Evolutionary conservation across 2,797 vertebrate genomes (phyloP).

Genomic region (Myiotriccus ornatus): DNA sequence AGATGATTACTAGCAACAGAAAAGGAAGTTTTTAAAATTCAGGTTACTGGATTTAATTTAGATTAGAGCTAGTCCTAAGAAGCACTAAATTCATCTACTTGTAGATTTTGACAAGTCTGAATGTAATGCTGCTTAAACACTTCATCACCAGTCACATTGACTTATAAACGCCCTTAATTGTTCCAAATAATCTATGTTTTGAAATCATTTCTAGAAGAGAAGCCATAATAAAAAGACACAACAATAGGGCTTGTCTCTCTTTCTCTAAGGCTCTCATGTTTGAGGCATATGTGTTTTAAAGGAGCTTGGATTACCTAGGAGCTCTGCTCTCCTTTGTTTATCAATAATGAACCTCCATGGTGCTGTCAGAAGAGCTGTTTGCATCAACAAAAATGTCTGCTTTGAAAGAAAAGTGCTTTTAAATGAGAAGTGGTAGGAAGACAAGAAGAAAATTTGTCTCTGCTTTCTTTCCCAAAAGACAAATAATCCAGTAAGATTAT

Average conservation of each 20-base stretch:
- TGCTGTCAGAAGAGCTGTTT: background rate
- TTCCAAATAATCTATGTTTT: background rate
- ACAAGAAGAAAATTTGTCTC: background rate
- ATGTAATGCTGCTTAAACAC: background rate
- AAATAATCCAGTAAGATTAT: background rate
- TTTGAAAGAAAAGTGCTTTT: conserved; percentile 13
- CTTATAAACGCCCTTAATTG: background rate
- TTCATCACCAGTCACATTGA: background rate
- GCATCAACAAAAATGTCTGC: background rate
- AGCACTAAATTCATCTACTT: background rate
- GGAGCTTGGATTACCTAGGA: background rate
- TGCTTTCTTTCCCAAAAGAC: background rate
- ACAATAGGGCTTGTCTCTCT: background rate
- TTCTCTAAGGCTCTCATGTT: background rate
- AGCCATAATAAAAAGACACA: background rate
- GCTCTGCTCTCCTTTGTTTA: background rate
- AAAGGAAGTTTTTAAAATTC: background rate
- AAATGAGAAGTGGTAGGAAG: background rate
- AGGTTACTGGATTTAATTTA: background rate
- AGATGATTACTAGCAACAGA: background rate
- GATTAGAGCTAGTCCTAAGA: background rate
- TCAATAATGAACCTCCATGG: background rate
- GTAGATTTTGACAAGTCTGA: background rate
- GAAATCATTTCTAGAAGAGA: background rate
- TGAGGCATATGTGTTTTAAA: background rate